These are phyloP conservation scores for Drosophila paramelanica DNA, from an alignment of 2,888 invertebrate genomes.

Conservation along the genomic window DNA sequence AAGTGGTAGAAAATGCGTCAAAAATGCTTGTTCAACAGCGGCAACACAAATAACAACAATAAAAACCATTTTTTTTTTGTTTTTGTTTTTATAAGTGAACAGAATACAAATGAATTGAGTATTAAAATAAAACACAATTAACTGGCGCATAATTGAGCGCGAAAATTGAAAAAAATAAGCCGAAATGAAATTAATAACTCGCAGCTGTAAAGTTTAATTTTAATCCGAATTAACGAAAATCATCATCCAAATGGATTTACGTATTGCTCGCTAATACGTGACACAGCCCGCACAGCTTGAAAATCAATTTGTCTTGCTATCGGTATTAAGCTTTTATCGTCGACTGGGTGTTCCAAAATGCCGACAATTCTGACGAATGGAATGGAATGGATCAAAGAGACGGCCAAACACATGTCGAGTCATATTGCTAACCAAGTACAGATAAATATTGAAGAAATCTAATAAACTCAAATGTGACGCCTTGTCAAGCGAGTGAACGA, in stretches of 20 bases:
- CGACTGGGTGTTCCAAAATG: too few species aligned
- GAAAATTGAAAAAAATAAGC: conserved; percentile 49
- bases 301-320: conserved; percentile 16
- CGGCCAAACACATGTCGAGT: neutral
- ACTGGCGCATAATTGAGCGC: conserved; percentile 60
- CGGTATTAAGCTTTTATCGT: neutral
- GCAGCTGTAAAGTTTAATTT: conserved; percentile 17
- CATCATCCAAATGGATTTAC: conserved; percentile 8
- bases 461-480: neutral
- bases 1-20: conserved; percentile 39
- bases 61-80: conserved; percentile 6
- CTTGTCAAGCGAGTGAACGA: too few species aligned
- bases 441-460: neutral
- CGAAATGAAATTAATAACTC: conserved; percentile 39
- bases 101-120: neutral
- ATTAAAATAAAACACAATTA: conserved; percentile 48
- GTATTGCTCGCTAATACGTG: conserved; percentile 3
- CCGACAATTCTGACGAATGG: too few species aligned
- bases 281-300: neutral
- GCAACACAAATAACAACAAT: conserved; percentile 4
- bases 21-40: conserved; percentile 23
- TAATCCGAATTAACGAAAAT: conserved; percentile 21
- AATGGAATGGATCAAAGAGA: neutral
- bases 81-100: neutral
- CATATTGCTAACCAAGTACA: neutral